Percentiles rank a stretch among this genome's conserved stretches.
These are phyloP conservation scores for Carcharodon carcharias DNA, from an alignment of 2,797 vertebrate genomes.

Conservation along the genomic window DNA sequence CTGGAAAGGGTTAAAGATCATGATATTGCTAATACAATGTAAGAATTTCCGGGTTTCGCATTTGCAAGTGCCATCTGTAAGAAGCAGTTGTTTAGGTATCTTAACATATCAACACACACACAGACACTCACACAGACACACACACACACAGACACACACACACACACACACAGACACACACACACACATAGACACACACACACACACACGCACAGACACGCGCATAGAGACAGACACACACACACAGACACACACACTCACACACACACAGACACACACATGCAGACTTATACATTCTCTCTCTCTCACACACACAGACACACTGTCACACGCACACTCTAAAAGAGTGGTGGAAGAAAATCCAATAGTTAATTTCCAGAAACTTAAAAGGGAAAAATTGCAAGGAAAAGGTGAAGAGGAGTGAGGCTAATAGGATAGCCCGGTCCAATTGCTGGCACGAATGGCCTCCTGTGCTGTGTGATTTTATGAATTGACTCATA, in stretches of 20 bases:
- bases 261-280: not conserved
- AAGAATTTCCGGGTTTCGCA: not conserved
- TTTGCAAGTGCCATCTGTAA: not conserved
- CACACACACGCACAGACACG: not conserved
- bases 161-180: not conserved
- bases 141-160: not conserved
- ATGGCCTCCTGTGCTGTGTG: not conserved
- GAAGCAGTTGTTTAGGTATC: not conserved
- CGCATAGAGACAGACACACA: not conserved
- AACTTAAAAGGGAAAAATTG: not conserved
- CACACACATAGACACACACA: not conserved
- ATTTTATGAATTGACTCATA: not conserved
- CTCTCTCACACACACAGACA: not conserved
- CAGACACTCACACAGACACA: not conserved
- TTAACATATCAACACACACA: not conserved
- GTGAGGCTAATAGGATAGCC: not conserved
- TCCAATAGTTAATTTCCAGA: not conserved
- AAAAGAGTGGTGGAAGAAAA: too few species aligned
- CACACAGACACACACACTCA: not conserved
- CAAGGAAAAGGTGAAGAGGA: not conserved
- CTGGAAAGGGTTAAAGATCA: not conserved
- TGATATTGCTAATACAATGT: too few species aligned
- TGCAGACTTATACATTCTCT: not conserved
- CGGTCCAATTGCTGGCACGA: not conserved
- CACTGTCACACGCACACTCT: not conserved